phyloP scores from a whole-genome alignment of 64 coral and sea anemone genomes.

The Astreopora myriophthalma region DNA sequence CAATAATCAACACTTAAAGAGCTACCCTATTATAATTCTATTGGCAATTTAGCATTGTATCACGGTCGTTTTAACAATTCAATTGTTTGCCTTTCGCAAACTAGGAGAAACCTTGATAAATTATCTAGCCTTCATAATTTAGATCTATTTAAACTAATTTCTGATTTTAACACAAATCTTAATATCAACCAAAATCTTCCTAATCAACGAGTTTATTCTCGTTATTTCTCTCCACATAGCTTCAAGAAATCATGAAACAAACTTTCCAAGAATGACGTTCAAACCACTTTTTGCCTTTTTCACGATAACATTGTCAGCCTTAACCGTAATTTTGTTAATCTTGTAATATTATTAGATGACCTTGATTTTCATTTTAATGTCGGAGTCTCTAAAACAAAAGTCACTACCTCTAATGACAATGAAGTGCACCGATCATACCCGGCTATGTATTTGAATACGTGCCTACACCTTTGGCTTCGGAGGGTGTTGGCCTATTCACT shows the following conservation, averaged over 20 bases:
- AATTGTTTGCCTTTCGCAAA: no score
- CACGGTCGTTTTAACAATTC: no score
- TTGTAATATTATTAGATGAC: neutral
- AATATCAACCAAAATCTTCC: no score
- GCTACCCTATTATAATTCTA: no score
- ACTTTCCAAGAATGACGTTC: neutral
- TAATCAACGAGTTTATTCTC: neutral
- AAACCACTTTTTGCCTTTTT: neutral
- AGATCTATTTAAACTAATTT: no score
- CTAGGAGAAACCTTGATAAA: no score
- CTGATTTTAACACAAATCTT: no score
- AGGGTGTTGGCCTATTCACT: neutral
- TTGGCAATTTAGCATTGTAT: no score
- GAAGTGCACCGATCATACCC: neutral
- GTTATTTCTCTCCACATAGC: neutral
- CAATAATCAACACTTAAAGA: no score
- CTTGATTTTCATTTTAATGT: neutral
- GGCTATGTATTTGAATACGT: neutral
- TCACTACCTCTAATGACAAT: neutral
- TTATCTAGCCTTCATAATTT: no score
- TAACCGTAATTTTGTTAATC: neutral
- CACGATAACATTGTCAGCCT: neutral
- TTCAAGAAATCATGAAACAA: neutral
- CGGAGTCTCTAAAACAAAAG: neutral
- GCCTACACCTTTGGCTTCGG: neutral